Evolutionary conservation across 2,888 invertebrate species (phyloP).

Genomic region (Cataglyphis altisquamis): DNA sequence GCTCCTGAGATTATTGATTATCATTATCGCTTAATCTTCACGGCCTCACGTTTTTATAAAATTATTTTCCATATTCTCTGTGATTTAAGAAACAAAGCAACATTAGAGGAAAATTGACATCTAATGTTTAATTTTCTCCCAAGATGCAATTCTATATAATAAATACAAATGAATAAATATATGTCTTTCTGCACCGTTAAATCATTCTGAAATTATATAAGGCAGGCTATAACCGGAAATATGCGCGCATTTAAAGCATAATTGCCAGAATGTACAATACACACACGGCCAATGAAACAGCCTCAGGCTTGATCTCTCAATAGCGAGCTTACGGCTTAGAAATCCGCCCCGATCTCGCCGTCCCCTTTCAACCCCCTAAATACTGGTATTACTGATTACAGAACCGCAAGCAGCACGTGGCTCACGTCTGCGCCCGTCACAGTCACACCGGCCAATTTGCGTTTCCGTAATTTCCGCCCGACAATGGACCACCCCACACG

Average conservation of each 20-base stretch:
- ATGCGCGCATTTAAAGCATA: constrained; percentile 65
- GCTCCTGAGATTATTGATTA: neutral
- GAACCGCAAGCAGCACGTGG: constrained; percentile 85
- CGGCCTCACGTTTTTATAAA: neutral
- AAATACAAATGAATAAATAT: neutral
- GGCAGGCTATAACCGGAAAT: constrained; percentile 10
- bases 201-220: constrained; percentile 12
- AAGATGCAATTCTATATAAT: neutral
- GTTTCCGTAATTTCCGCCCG: constrained; percentile 82
- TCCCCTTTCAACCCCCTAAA: constrained; percentile 80
- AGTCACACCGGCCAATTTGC: constrained; percentile 86
- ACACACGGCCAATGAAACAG: constrained; percentile 57
- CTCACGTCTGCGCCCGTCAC: constrained; percentile 84
- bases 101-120: neutral
- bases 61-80: neutral
- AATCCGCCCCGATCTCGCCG: constrained; percentile 72
- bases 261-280: constrained; percentile 67
- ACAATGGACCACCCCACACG: constrained; percentile 75
- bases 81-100: neutral
- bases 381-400: constrained; percentile 84
- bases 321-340: constrained; percentile 75
- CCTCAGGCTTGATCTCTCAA: constrained; percentile 75
- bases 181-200: neutral
- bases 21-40: constrained; percentile 9
- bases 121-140: neutral